phyloP scores from a whole-genome alignment of 64 coral and sea anemone species.

The Platygyra sinensis region DNA sequence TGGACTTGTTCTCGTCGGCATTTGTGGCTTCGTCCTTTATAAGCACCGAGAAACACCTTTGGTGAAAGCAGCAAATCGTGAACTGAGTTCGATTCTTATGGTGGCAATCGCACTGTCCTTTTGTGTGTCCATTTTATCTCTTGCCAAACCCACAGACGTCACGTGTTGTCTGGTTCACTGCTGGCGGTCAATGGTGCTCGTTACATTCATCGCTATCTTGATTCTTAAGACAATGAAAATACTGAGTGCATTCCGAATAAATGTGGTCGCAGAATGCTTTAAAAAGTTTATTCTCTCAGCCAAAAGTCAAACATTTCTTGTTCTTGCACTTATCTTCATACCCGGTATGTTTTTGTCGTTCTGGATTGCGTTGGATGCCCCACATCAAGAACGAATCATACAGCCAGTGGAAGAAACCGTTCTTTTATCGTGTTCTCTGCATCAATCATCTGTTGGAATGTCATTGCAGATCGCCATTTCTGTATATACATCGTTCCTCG shows the following conservation, averaged over 20 bases:
- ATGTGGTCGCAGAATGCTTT: constrained; percentile 24
- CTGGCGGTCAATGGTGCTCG: background rate
- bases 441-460: background rate
- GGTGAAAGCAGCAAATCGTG: constrained; percentile 32
- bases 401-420: background rate
- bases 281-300: constrained; percentile 23
- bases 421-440: background rate
- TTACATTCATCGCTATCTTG: constrained; percentile 8
- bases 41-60: constrained; percentile 17
- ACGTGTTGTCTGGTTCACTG: background rate
- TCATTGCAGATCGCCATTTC: constrained; percentile 12
- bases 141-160: constrained; percentile 5
- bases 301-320: constrained; percentile 27
- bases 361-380: constrained; percentile 30
- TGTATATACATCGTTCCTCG: constrained; percentile 7
- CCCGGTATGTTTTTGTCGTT: background rate
- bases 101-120: constrained; percentile 13
- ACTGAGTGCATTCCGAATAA: constrained; percentile 25
- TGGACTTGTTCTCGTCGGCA: background rate
- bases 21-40: background rate
- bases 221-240: constrained; percentile 36
- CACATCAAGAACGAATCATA: constrained; percentile 15
- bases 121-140: constrained; percentile 24
- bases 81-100: constrained; percentile 37
- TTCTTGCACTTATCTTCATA: background rate